phyloP scores from a whole-genome alignment of 2,888 invertebrate genomes.

The Ectropis crepuscularia region DNA sequence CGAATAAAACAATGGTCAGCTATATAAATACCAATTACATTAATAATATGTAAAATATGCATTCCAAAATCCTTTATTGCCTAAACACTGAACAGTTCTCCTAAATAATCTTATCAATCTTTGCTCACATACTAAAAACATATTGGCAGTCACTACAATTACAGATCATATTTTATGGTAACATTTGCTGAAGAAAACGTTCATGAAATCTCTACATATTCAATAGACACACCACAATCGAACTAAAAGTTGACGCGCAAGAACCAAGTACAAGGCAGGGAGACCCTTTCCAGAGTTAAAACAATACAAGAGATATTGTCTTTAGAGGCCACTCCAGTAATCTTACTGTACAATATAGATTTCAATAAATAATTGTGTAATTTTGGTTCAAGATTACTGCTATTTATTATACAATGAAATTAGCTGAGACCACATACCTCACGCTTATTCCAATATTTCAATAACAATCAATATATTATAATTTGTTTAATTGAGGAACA shows the following conservation, averaged over 20 bases:
- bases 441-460: constrained; percentile 2
- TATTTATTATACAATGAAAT: not conserved
- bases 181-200: constrained; percentile 17
- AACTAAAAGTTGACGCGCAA: constrained; percentile 15
- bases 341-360: constrained; percentile 14
- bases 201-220: constrained; percentile 16
- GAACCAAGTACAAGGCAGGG: constrained; percentile 32
- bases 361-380: constrained; percentile 13
- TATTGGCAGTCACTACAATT: not conserved
- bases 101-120: not conserved
- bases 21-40: not conserved
- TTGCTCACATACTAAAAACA: constrained; percentile 7
- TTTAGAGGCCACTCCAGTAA: constrained; percentile 22
- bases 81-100: not conserved
- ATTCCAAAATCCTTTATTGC: not conserved
- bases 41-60: not conserved
- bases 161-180: constrained; percentile 21
- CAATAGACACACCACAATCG: constrained; percentile 18
- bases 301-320: constrained; percentile 25
- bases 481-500: constrained; percentile 17
- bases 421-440: constrained; percentile 24
- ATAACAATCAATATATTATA: constrained; percentile 1
- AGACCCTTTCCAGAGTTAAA: constrained; percentile 17
- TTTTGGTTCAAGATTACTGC: constrained; percentile 20
- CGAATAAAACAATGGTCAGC: not conserved